Percentiles rank a stretch among this genome's conserved stretches.
Conservation (phyloP, 2,113 vertebrate genomes). For the Entelurus aequoreus region DNA sequence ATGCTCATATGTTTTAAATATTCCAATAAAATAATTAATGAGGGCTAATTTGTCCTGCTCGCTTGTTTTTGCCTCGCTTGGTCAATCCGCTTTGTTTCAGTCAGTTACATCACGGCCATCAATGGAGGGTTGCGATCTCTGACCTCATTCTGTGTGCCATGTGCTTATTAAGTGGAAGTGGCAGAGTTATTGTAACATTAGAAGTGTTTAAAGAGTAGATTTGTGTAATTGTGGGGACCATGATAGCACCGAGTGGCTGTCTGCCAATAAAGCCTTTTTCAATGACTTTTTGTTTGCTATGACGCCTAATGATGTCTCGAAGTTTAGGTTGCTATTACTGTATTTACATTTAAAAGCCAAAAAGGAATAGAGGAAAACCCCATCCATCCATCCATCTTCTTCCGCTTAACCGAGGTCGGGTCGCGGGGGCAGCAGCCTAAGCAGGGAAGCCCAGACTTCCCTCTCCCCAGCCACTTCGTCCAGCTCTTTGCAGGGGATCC, state of each 20-base stretch:
- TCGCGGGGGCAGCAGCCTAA: too few species aligned
- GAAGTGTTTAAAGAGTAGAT: conserved; percentile 61
- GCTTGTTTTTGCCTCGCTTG: conserved; percentile 35
- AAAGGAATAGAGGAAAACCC: conserved; percentile 28
- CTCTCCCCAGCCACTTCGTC: too few species aligned
- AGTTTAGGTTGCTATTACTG: background rate
- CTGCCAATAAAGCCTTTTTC: conserved; percentile 42
- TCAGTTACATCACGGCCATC: conserved; percentile 1
- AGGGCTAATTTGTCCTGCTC: conserved; percentile 60
- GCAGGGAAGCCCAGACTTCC: too few species aligned
- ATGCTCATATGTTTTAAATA: conserved; percentile 63
- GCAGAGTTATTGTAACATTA: conserved; percentile 30
- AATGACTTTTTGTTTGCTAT: conserved; percentile 46
- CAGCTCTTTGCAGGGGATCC: too few species aligned
- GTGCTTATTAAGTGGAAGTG: conserved; percentile 42
- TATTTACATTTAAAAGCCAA: conserved; percentile 44
- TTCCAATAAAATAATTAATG: conserved; percentile 70
- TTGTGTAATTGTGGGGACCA: conserved; percentile 35
- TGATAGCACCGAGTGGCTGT: conserved; percentile 23
- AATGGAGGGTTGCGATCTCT: conserved; percentile 22
- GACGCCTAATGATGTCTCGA: conserved; percentile 39
- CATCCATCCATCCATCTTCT: too few species aligned
- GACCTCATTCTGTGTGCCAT: conserved; percentile 37
- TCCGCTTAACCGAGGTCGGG: too few species aligned
- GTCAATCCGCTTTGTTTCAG: conserved; percentile 39